Evolutionary conservation across 2,888 invertebrate genomes (phyloP), one percentile per base, ranked within the genome.

Genomic region (Meteorus colon): DNA sequence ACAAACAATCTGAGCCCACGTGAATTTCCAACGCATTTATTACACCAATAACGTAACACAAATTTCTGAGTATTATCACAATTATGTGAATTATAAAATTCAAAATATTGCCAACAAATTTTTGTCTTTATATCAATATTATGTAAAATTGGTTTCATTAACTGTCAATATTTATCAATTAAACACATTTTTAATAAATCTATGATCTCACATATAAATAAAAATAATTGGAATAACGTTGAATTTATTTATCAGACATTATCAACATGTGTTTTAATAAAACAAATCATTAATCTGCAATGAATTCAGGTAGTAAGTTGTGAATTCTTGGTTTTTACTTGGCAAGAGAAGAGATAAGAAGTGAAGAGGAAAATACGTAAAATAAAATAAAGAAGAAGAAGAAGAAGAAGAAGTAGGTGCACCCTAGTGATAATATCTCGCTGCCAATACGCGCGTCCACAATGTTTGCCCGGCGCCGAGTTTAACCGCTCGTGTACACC

Each of bases 401-500:
- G 19, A 59, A 24, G 14, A 29, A 55, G 51, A 69, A 69, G 55
- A 48, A 63, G 63, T 63, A 63, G 72, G 48, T 63, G 45, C 45
- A 59, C 37, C 55, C 34, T 48, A 27, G 51, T 41, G 76, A 76
- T 76, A 73, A 76, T 67, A 76, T 73, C 76, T 71, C 29, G 34
- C 51, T 73, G 62, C 51, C 65, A 60, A 72, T 66, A 71, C 48
- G 59, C 74, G 70, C 75, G 75, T 75, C 55, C 51, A 65, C 72
- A 62, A 73, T 76, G 73, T 76, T 76, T 76, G 73, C 73, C 73
- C 63, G 76, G 73, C 76, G 69, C 71, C 71, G 69, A 68, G 73
- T 76, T 74, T 68, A 76, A 76, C 73, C 73, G 73, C 69, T 76
- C 77, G 69, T 79, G 73, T 76, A 80, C 77, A 75, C 72, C 76